These are phyloP conservation scores for Perognathus longimembris DNA, from an alignment of 2,113 vertebrate species.

Conservation along the genomic window DNA sequence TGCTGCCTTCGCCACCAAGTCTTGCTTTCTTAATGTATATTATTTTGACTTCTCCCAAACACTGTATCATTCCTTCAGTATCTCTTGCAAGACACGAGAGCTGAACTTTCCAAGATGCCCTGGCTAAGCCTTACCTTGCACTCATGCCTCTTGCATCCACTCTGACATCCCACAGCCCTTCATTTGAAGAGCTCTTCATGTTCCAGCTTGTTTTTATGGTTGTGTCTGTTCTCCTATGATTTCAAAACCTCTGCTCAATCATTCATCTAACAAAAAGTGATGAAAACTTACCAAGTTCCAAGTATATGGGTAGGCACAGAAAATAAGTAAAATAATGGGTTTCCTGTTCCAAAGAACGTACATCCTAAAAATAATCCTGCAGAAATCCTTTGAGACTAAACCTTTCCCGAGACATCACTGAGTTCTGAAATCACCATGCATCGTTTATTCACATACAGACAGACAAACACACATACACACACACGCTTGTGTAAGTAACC, in stretches of 20 bases:
- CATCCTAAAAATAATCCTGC: background rate
- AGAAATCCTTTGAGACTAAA: background rate
- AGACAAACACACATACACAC: too few relatives aligned
- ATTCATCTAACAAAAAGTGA: background rate
- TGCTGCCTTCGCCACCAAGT: background rate
- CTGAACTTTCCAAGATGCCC: background rate
- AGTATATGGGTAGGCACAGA: background rate
- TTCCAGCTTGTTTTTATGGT: background rate
- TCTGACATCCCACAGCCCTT: rapidly evolving
- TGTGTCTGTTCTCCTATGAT: background rate
- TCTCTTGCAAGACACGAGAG: background rate
- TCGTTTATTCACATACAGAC: background rate
- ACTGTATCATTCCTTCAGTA: rapidly evolving
- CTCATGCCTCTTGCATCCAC: too few relatives aligned
- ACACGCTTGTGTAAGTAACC: background rate
- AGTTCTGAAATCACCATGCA: background rate
- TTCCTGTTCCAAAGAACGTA: background rate
- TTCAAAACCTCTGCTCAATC: background rate
- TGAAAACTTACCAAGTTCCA: background rate
- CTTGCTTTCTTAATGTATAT: background rate
- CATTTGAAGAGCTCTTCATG: background rate
- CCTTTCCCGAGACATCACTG: background rate
- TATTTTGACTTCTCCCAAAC: background rate
- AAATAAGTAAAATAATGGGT: background rate
- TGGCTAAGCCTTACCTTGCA: background rate